Percentiles rank a stretch among this genome's conserved stretches.
These are phyloP conservation scores for Phacellophora camtschatica DNA, from an alignment of 30 jellyfish, hydroid and myxozoan genomes.

Conservation along the genomic window DNA sequence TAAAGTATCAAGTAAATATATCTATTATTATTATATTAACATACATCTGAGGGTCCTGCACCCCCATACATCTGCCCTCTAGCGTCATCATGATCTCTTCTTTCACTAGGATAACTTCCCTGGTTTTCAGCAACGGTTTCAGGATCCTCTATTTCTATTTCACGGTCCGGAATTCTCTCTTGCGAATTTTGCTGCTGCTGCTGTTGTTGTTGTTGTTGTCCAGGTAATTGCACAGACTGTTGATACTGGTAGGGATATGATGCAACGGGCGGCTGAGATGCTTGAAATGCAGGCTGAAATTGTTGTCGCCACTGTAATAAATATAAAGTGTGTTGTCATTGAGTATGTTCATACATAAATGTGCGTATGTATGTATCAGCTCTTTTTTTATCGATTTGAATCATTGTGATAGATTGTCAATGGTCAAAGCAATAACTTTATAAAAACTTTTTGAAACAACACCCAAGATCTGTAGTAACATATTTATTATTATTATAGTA, in stretches of 20 bases:
- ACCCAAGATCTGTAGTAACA: no score
- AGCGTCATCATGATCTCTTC: constrained; percentile 28
- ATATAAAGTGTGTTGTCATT: no score
- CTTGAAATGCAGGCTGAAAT: constrained; percentile 42
- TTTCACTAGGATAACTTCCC: not conserved
- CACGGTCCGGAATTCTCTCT: constrained; percentile 19
- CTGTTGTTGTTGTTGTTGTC: not conserved
- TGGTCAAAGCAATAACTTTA: no score
- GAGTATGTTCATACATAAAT: no score
- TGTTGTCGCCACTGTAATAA: constrained; percentile 73
- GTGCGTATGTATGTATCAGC: no score
- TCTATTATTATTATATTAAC: no score
- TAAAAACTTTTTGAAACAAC: no score
- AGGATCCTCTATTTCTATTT: not conserved
- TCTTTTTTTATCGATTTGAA: no score
- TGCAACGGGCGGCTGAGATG: constrained; percentile 17
- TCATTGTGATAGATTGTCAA: no score
- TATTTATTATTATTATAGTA: no score
- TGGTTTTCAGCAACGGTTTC: not conserved
- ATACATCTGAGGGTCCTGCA: not conserved
- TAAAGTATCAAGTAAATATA: no score
- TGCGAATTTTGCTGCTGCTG: constrained; percentile 26
- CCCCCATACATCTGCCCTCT: not conserved
- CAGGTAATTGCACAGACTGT: constrained; percentile 39
- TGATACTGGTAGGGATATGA: constrained; percentile 38